Base-by-base conservation (phyloP, 2,888 invertebrate species). In the Lissonota sp. region DNA sequence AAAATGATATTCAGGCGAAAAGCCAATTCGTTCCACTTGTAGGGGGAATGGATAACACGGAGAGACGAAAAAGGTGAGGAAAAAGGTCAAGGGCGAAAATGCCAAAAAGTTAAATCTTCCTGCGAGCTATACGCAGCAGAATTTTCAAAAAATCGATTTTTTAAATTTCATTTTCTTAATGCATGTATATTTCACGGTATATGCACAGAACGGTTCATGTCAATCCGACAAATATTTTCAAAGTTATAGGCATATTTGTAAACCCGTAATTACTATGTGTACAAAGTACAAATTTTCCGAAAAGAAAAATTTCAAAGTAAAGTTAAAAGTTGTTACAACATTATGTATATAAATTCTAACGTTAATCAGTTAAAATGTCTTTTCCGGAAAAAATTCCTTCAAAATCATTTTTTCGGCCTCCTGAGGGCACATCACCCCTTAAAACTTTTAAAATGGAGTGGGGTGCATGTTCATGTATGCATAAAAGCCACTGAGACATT, bases 1-100 rank as follows among this genome's bases (percentile, higher is more conserved):
- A 53, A 53, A 53, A 53, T 53, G 14, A 14, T 14, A 53, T 53
- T 53, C 53, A 53, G 6, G 53, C 12, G 12, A 12, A 53, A 53
- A 10, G 44, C 26, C 26, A 26, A 26, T 26, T 26, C 26, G 44
- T 44, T 44, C 10, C 10, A 44, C 44, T 4, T 44, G 44, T 44
- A 44, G 44, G 10, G 10, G 2, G 44, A 44, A 10, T 44, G 44
- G 44, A 44, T 6, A 44, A 44, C 6, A 10, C 44, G 4, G 7
- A 8, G 44, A 44, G 6, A 44, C 6, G 44, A 44, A 42, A 42
- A 7, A 42, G 5, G 5, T 42, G 42, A 7, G 44, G 4, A 10
- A 8, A 44, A 44, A 44, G 10, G 44, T 44, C 44, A 2, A 44
- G 10, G 44, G 44, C 44, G 4, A 4, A 44, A 44, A 44, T 44